phyloP scores from a whole-genome alignment of 2,113 vertebrate genomes.

The Sakesphorus luctuosus region DNA sequence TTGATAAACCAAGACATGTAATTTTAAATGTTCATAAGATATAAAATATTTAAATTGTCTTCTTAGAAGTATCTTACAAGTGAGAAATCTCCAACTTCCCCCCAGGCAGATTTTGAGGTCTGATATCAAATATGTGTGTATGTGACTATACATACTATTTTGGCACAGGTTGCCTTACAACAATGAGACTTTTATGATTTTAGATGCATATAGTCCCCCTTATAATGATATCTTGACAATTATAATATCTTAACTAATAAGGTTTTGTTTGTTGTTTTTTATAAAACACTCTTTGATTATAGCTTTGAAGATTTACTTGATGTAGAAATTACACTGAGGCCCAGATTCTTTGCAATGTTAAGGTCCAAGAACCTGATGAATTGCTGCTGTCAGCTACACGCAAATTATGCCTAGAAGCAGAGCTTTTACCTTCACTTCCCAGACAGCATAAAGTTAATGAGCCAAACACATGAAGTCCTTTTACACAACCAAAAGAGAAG shows the following conservation, averaged over 20 bases:
- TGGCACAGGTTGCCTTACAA: background rate
- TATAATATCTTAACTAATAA: background rate
- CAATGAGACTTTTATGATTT: background rate
- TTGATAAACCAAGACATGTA: background rate
- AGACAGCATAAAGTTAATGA: slow-evolving; percentile 54
- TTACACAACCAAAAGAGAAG: slow-evolving; percentile 11
- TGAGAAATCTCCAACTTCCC: background rate
- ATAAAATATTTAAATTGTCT: background rate
- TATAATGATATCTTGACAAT: background rate
- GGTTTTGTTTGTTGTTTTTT: background rate
- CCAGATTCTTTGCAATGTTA: background rate
- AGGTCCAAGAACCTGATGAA: slow-evolving; percentile 14
- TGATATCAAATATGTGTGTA: background rate
- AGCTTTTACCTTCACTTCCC: background rate
- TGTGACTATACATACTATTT: background rate
- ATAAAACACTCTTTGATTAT: background rate
- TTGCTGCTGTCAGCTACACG: slow-evolving; percentile 19
- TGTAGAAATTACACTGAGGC: background rate
- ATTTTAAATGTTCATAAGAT: background rate
- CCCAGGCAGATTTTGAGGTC: background rate
- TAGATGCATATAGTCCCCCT: background rate
- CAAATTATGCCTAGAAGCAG: slow-evolving; percentile 28
- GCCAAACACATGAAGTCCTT: background rate
- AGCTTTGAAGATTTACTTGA: background rate
- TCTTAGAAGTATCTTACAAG: background rate